Evolutionary conservation across 2,113 vertebrate species (phyloP), one percentile per base, ranked within the genome.

Genomic region (Rhabdornis inornatus): DNA sequence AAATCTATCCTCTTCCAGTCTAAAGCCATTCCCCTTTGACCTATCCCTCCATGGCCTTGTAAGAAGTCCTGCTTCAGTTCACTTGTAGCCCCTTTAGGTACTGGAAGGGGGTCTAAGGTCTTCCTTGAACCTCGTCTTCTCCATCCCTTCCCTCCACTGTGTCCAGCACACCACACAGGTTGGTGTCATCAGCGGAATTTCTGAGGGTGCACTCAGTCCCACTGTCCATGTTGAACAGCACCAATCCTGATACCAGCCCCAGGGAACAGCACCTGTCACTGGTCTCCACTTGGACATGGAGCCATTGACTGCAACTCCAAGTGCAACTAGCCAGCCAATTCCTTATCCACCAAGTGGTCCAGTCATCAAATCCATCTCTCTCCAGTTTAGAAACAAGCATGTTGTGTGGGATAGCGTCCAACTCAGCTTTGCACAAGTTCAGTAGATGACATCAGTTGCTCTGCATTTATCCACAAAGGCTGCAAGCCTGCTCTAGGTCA

Each of bases 401-500:
- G 53, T 11, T 31, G n/a, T 40, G 65, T 20, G 27, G 60, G 52
- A 79, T 66, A 66, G n/a, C 53, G n/a, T 33, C n/a, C 53, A 76
- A 2, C 5, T 15, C 23, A 75, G 39, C 39, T 66, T 17, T 66
- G n/a, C 53, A 35, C 18, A 33, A 20, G 21, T 22, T 39, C 53
- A 53, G 25, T 4, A 53, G 21, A 24, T 47, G 53, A 74, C 28
- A 45, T 21, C 30, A 42, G 17, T 16, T 35, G 22, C 30, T 66
- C 53, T 74, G 53, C n/a, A 39, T 53, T 72, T 72, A 45, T 23
- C 24, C 18, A 52, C 22, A 45, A 31, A 37, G 25, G 25, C 74
- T 66, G 59, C 31, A 66, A 47, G 18, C 15, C 13, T 0, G 0
- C 10, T 20, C 15, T 10, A 47, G 22, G 18, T 12, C n/a, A 53